Conservation (phyloP, 2,888 invertebrate genomes). For the Lepidochitona cinerea region DNA sequence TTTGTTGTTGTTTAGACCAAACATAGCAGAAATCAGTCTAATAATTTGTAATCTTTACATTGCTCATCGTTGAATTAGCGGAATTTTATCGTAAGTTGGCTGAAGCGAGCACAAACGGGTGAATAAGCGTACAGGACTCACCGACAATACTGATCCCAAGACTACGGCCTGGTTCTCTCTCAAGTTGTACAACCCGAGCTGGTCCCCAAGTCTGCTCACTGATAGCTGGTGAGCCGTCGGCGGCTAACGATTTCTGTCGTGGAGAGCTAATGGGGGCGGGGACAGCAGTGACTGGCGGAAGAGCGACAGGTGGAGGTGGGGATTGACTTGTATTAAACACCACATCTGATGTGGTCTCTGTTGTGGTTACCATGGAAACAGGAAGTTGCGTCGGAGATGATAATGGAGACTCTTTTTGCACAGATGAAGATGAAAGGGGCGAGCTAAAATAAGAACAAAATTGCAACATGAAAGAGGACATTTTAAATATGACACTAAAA, state of each 20-base stretch:
- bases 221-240: slow-evolving; percentile 50
- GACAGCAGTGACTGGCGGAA: background rate
- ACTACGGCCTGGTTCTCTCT: slow-evolving; percentile 82
- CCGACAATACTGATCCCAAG: slow-evolving; percentile 98
- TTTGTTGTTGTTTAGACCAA: no score
- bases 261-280: slow-evolving; percentile 15
- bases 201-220: slow-evolving; percentile 80
- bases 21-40: no score
- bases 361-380: background rate
- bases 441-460: background rate
- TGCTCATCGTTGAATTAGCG: no score
- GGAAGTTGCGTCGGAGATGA: background rate
- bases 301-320: background rate
- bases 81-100: no score
- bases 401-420: background rate
- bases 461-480: background rate
- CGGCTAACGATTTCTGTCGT: slow-evolving; percentile 44
- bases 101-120: no score
- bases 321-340: no score
- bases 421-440: background rate
- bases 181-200: slow-evolving; percentile 82
- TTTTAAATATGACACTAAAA: background rate
- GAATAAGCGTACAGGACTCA: no score
- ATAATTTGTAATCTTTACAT: no score
- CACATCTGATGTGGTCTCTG: no score